These are phyloP conservation scores for Aldrovandia affinis DNA, from an alignment of 2,797 vertebrate genomes.

Conservation along the genomic window DNA sequence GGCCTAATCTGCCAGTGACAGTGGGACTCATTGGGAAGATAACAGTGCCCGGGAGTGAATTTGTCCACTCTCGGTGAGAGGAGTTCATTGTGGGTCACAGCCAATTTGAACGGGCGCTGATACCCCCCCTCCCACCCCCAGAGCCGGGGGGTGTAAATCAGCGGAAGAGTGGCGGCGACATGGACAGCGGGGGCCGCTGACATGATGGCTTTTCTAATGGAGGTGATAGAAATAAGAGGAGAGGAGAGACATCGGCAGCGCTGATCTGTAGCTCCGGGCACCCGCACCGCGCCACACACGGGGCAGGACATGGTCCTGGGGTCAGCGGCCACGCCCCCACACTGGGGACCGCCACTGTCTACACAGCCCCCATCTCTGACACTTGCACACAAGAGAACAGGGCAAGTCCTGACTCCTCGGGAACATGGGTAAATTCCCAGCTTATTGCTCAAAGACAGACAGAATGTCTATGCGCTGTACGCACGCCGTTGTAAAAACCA, in stretches of 20 bases:
- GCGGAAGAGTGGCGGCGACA: conserved; percentile 77
- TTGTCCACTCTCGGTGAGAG: conserved; percentile 54
- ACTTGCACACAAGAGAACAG: background rate
- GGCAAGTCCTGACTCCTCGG: background rate
- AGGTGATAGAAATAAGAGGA: conserved; percentile 83
- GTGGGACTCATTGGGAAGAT: conserved; percentile 57
- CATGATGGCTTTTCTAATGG: conserved; percentile 83
- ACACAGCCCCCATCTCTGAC: background rate
- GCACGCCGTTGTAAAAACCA: background rate
- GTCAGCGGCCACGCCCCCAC: background rate
- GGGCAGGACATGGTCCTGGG: background rate
- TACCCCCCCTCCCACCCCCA: conserved; percentile 53
- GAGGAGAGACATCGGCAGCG: conserved; percentile 78
- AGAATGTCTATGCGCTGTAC: background rate
- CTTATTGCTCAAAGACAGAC: background rate
- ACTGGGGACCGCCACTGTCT: background rate
- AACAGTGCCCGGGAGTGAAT: conserved; percentile 65
- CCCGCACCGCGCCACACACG: conserved; percentile 37
- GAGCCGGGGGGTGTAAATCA: conserved; percentile 74
- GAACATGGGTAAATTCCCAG: background rate
- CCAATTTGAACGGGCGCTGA: conserved; percentile 59
- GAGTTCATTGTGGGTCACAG: conserved; percentile 61
- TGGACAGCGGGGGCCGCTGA: conserved; percentile 77
- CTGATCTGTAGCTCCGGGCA: conserved; percentile 82
- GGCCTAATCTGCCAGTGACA: conserved; percentile 71